Evolutionary conservation across 2,797 vertebrate species (phyloP).

Genomic region (Vultur gryphus): DNA sequence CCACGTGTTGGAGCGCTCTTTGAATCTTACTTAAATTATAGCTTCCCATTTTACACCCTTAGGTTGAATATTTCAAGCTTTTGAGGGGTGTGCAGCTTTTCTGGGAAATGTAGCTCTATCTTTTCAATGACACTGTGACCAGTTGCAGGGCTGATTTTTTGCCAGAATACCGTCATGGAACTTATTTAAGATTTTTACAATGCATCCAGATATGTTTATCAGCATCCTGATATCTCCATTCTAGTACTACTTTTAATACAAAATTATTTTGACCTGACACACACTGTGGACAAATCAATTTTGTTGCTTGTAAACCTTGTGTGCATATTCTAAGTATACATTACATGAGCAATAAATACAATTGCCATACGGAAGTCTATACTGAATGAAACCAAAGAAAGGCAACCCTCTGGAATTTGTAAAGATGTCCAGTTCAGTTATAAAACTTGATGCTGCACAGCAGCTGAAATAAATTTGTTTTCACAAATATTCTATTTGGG

Average conservation of each 20-base stretch:
- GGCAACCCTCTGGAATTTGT: background rate
- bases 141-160: background rate
- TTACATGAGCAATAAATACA: background rate
- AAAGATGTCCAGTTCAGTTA: background rate
- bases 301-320: background rate
- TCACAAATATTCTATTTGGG: background rate
- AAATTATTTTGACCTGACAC: background rate
- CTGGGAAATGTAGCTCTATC: background rate
- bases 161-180: background rate
- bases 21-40: conserved; percentile 46
- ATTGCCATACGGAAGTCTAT: background rate
- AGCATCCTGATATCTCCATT: background rate
- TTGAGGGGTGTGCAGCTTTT: conserved; percentile 14
- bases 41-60: conserved; percentile 17
- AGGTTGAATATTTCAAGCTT: conserved; percentile 28
- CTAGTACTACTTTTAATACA: background rate
- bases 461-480: background rate
- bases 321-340: background rate
- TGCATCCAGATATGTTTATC: background rate
- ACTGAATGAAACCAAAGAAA: background rate
- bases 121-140: background rate
- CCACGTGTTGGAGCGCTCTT: conserved; percentile 10
- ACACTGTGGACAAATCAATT: background rate
- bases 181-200: background rate
- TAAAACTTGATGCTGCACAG: background rate